Percentiles rank a stretch among this genome's conserved stretches.
Evolutionary conservation across 1,140 invertebrate genomes (phyloP).

Genomic region (Laupala kohalensis): DNA sequence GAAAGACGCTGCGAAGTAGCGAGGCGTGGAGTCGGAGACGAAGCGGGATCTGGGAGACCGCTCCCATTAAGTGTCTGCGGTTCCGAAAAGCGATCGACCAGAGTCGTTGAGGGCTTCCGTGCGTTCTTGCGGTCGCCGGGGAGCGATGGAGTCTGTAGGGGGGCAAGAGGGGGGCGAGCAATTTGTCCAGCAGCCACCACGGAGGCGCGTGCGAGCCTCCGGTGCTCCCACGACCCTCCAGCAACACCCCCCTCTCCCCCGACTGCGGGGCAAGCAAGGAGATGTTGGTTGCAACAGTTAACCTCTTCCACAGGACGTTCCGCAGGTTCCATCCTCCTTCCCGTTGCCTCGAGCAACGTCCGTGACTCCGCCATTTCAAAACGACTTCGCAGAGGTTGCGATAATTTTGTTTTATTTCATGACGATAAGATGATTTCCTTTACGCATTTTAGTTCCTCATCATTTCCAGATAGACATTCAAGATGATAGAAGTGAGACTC

Average conservation of each 20-base stretch:
- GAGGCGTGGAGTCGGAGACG: too few relatives aligned
- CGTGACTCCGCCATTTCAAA: too few relatives aligned
- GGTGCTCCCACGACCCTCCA: neutral
- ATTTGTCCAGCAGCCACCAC: neutral
- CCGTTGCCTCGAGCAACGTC: neutral
- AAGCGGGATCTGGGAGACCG: too few relatives aligned
- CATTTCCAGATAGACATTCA: too few relatives aligned
- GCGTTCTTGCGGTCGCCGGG: neutral
- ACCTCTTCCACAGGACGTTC: neutral
- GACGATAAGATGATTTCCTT: too few relatives aligned
- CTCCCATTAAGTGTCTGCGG: neutral
- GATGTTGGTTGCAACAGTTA: too few relatives aligned
- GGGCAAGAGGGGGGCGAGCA: neutral
- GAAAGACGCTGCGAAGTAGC: too few relatives aligned
- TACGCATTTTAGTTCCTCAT: too few relatives aligned
- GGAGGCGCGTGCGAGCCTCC: neutral
- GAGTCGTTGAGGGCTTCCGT: neutral
- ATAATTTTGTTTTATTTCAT: too few relatives aligned
- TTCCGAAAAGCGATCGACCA: neutral
- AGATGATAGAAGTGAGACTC: too few relatives aligned
- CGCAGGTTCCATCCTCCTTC: neutral
- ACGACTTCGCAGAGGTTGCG: too few relatives aligned
- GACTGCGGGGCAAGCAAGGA: too few relatives aligned
- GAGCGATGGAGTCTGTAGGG: neutral
- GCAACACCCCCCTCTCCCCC: neutral